phyloP scores from a whole-genome alignment of 2,888 invertebrate genomes.

The Lottia gigantea region DNA sequence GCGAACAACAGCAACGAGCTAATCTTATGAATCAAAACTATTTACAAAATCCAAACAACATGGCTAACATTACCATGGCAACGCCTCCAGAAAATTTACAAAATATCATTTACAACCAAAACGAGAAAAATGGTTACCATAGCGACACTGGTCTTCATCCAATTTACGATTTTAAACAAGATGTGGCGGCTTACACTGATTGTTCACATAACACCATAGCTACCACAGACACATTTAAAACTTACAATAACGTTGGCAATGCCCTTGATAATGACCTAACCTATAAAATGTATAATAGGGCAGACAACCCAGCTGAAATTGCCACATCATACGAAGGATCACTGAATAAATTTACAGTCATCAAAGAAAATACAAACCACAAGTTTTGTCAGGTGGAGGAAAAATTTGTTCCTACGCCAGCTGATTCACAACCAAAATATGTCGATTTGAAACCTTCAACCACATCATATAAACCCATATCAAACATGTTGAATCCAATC shows the following conservation, averaged over 20 bases:
- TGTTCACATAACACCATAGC: slow-evolving; percentile 60
- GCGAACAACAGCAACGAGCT: slow-evolving; percentile 40
- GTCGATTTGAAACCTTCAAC: slow-evolving; percentile 78
- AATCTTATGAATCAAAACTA: slow-evolving; percentile 26
- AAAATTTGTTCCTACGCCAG: neutral
- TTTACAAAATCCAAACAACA: slow-evolving; percentile 27
- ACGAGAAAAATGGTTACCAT: slow-evolving; percentile 5
- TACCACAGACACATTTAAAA: slow-evolving; percentile 5
- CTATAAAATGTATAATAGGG: neutral
- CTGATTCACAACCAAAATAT: slow-evolving; percentile 70
- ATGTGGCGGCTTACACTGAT: slow-evolving; percentile 66
- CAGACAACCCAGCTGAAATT: neutral
- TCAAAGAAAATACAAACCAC: slow-evolving; percentile 23
- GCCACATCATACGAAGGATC: neutral
- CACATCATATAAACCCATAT: slow-evolving; percentile 76
- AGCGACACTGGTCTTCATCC: slow-evolving; percentile 14
- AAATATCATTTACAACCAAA: slow-evolving; percentile 6
- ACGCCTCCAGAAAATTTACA: slow-evolving; percentile 31
- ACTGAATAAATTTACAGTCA: neutral
- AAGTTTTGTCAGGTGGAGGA: slow-evolving; percentile 23
- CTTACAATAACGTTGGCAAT: neutral
- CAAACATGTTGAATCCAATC: slow-evolving; percentile 72
- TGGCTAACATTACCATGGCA: slow-evolving; percentile 28
- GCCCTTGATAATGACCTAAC: neutral
- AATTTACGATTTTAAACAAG: slow-evolving; percentile 59